Base-by-base conservation (phyloP, 2,888 invertebrate genomes). In the Ptychoptera contaminata region DNA sequence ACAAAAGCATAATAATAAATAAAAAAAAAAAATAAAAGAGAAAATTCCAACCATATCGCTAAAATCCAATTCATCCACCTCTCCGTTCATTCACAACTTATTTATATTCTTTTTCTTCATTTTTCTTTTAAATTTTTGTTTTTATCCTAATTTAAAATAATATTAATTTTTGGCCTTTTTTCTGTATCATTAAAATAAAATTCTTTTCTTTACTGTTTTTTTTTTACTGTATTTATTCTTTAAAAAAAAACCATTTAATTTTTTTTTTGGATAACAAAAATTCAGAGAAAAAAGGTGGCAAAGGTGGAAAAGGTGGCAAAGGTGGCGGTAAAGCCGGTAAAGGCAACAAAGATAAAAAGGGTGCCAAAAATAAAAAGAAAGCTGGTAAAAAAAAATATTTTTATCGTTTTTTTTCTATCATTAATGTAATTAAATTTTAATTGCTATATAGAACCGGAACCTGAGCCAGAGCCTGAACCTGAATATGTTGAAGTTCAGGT, bases 401-500 rank as follows among this genome's bases (percentile, higher is more conserved):
- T 34, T 34, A 6, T n/a, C 10, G 3, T 34, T 34, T n/a, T 8
- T 34, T 34, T 34, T 10, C n/a, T n/a, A n/a, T n/a, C 34, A 4
- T 34, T 34, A n/a, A n/a, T 29, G 29, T 10, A 9, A 30, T 30
- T 39, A 39, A 15, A 23, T 23, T 39, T 39, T 39, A 12, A 23
- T 30, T 14, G 11, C 12, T 30, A 23, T 23, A 14, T 30, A 31
- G 31, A 40, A 16, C 16, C 30, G n/a, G 40, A 40, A 40, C 31
- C 30, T 14, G 45, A 42, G 9, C 29, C 31, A 16, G 47, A 46
- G 29, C 16, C 37, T 5, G 49, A 53, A 38, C 60, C 62, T 1
- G 52, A 55, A 9, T 65, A 59, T 43, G 50, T 62, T 15, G 63
- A 66, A 53, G 62, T 65, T 14, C 60, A 62, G 58, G 66, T 66